Base-by-base conservation (phyloP, 2,113 vertebrate genomes). In the Mixornis gularis region DNA sequence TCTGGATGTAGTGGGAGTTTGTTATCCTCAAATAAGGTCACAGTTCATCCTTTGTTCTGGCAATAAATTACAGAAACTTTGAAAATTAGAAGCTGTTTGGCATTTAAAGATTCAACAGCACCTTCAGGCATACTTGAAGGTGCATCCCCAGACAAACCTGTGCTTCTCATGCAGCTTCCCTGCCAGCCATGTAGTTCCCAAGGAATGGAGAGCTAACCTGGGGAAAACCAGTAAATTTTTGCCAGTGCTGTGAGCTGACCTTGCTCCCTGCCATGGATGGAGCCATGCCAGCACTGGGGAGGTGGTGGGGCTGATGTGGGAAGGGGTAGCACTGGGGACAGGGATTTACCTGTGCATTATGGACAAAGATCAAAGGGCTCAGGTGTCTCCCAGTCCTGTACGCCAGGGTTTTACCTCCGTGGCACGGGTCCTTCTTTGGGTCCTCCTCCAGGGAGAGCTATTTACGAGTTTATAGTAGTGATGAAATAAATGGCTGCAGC, bases 381-480 rank as follows among this genome's bases (percentile, higher is more conserved):
- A 44, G 21, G 5, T 14, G 1, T 88, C 10, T 19, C 44, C 26
- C 0, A 0, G 0, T 63, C 48, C 26, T 12, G 21, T 1, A 1
- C 10, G 22, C 7, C 12, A 43, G 55, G 10, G 19, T 25, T 77
- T 63, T 83, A 44, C 12, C 24, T 71, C 16, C 10, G 3, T 13
- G 27, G 6, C 19, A 10, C 12, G 30, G 21, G 6, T n/a, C 27
- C 13, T 83, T 72, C 25, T 46, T 86, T 24, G 15, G 6, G n/a
- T 48, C 25, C 25, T 85, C 5, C 27, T 73, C 17, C 30, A 52
- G 36, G 44, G 25, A 85, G 18, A 46, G 25, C 11, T 85, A 4
- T 77, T 90, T 69, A 25, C 0, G 2, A 27, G 18, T 58, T 68
- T 56, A 17, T 6, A 83, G 36, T 41, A 38, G 36, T 26, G 40